Conservation (phyloP, 1,140 invertebrate species). For the Drosophila seguyi region DNA sequence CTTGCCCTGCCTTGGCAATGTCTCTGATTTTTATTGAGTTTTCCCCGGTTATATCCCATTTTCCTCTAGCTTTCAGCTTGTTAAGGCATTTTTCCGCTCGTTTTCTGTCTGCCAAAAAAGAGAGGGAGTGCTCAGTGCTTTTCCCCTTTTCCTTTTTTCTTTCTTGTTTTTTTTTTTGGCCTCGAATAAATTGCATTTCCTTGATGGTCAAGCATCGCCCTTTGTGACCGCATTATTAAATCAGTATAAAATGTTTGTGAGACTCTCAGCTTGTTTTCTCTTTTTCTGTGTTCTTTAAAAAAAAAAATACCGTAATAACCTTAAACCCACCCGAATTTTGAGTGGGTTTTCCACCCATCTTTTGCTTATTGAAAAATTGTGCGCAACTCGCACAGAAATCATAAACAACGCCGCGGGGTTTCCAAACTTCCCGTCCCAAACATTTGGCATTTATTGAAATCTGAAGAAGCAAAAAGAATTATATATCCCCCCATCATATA, state of each 20-base stretch:
- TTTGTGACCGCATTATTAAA: slow-evolving; percentile 73
- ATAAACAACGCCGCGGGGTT: slow-evolving; percentile 78
- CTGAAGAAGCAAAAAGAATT: slow-evolving; percentile 49
- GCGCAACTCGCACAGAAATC: slow-evolving; percentile 68
- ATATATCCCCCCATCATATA: slow-evolving; percentile 37
- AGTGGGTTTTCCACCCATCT: no score
- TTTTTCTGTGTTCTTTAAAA: slow-evolving; percentile 55
- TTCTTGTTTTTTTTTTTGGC: not conserved
- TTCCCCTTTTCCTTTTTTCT: no score
- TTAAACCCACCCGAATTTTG: slow-evolving; percentile 29
- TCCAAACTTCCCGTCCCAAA: no score
- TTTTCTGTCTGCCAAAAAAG: slow-evolving; percentile 49
- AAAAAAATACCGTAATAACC: slow-evolving; percentile 19
- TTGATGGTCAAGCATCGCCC: slow-evolving; percentile 51
- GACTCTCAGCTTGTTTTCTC: not conserved
- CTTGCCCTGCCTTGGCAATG: not conserved
- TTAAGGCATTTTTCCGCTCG: slow-evolving; percentile 76
- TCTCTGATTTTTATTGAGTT: slow-evolving; percentile 17
- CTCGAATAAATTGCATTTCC: slow-evolving; percentile 73
- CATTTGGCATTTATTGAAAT: slow-evolving; percentile 79
- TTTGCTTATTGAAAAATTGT: slow-evolving; percentile 80
- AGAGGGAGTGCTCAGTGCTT: not conserved
- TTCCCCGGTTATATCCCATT: slow-evolving; percentile 8
- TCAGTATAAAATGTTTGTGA: slow-evolving; percentile 63
- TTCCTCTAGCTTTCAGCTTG: slow-evolving; percentile 48